These are phyloP conservation scores for Ascaphus truei DNA, from an alignment of 2,113 vertebrate genomes.

Conservation along the genomic window DNA sequence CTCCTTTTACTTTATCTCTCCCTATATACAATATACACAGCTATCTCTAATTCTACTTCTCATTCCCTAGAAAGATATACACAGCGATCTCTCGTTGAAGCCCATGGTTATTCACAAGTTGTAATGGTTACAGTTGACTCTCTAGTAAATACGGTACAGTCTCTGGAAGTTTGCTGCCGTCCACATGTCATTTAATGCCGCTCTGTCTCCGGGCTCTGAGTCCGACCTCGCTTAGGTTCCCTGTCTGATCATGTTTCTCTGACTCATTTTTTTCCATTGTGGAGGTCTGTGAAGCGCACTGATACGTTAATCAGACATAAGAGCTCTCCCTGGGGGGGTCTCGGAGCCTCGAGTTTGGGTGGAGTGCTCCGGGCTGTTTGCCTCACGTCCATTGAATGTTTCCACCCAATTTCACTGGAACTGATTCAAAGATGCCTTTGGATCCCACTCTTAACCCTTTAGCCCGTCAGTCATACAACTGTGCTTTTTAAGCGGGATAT, in stretches of 20 bases:
- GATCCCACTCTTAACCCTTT: neutral
- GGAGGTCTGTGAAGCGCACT: constrained; percentile 22
- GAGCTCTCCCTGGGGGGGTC: constrained; percentile 17
- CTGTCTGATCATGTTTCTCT: constrained; percentile 4
- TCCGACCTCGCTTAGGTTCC: constrained; percentile 16
- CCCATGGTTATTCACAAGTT: no score
- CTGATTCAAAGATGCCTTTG: constrained; percentile 19
- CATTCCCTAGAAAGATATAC: no score
- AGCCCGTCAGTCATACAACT: neutral
- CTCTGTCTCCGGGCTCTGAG: neutral
- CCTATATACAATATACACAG: no score
- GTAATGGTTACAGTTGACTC: neutral
- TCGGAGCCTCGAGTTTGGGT: constrained; percentile 9
- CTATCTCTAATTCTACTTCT: no score
- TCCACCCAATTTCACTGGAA: constrained; percentile 33
- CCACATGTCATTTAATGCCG: neutral
- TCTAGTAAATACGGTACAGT: neutral
- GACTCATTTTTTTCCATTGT: constrained; percentile 29
- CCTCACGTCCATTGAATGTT: constrained; percentile 19
- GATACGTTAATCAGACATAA: constrained; percentile 29
- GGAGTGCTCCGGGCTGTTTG: constrained; percentile 17
- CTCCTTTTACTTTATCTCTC: no score
- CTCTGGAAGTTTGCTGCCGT: neutral
- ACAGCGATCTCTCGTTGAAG: no score
- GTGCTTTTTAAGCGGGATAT: no score